Evolutionary conservation across 2,888 invertebrate species (phyloP).

Genomic region (Torymus auratus): DNA sequence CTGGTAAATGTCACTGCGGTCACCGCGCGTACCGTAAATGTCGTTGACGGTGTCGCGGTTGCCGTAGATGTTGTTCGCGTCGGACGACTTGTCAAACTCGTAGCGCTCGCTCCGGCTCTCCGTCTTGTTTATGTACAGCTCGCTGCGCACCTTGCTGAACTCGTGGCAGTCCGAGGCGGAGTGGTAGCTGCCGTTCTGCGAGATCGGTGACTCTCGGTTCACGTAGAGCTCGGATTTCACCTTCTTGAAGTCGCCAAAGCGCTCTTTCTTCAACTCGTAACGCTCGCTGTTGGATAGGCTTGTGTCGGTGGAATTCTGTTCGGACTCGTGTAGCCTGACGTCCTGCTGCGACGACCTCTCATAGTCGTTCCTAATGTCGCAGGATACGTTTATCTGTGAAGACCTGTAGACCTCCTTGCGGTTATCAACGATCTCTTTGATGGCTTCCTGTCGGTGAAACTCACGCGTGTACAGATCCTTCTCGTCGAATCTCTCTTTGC

Average conservation of each 20-base stretch:
- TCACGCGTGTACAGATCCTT: slow-evolving; percentile 70
- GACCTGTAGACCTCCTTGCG: slow-evolving; percentile 70
- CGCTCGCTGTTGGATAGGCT: slow-evolving; percentile 63
- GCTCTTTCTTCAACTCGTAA: slow-evolving; percentile 70
- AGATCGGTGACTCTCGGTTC: slow-evolving; percentile 72
- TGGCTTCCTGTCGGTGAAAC: slow-evolving; percentile 69
- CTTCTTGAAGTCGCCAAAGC: slow-evolving; percentile 72
- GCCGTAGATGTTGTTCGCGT: slow-evolving; percentile 67
- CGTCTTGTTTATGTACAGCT: slow-evolving; percentile 67
- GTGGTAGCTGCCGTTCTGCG: slow-evolving; percentile 71
- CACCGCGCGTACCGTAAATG: slow-evolving; percentile 67
- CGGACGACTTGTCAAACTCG: slow-evolving; percentile 62
- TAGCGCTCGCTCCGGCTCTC: slow-evolving; percentile 66
- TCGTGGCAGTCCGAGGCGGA: slow-evolving; percentile 68
- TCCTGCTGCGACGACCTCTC: slow-evolving; percentile 70
- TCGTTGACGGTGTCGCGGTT: slow-evolving; percentile 70
- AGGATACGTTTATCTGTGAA: slow-evolving; percentile 62
- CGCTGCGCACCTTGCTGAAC: slow-evolving; percentile 72
- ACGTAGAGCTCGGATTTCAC: slow-evolving; percentile 71
- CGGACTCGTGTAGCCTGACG: slow-evolving; percentile 68
- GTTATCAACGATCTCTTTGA: slow-evolving; percentile 73
- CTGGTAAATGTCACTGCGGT: slow-evolving; percentile 69
- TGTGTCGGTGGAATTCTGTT: slow-evolving; percentile 68
- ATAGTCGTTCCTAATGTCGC: slow-evolving; percentile 64
- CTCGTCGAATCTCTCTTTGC: slow-evolving; percentile 70